Evolutionary conservation across 2,797 vertebrate genomes (phyloP).

Genomic region (Scyliorhinus canicula): DNA sequence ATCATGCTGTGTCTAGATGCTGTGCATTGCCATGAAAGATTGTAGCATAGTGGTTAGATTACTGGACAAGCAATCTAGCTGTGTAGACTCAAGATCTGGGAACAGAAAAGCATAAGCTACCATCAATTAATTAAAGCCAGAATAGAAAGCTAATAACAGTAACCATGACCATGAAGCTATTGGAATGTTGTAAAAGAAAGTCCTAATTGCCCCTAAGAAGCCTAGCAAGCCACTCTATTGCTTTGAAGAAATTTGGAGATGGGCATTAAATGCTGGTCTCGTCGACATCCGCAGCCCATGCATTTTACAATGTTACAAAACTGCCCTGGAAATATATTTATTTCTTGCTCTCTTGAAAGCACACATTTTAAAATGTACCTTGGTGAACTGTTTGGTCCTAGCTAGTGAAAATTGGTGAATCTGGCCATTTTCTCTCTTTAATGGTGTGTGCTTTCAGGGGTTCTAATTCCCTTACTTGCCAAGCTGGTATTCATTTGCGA

Average conservation of each 20-base stretch:
- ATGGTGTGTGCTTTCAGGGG: background rate
- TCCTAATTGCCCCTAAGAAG: background rate
- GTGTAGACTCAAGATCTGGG: too few species aligned
- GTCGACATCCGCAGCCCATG: too few species aligned
- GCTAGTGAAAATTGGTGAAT: background rate
- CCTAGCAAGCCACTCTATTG: too few species aligned
- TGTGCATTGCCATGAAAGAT: background rate
- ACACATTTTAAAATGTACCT: background rate
- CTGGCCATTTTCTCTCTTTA: background rate
- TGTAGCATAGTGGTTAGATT: too few species aligned
- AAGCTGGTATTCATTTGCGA: background rate
- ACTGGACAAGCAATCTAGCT: too few species aligned
- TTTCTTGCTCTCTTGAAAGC: background rate
- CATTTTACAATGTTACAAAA: background rate
- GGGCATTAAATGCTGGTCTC: too few species aligned
- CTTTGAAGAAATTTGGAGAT: too few species aligned
- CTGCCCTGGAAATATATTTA: background rate
- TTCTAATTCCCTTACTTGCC: background rate
- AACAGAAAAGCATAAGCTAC: too few species aligned
- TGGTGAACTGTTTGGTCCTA: background rate
- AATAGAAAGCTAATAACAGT: too few species aligned
- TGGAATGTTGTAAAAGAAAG: background rate
- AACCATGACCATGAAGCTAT: background rate
- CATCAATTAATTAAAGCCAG: too few species aligned
- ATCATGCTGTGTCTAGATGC: background rate